A percentile compares a stretch with the other conserved stretches of the same genome.
These are phyloP conservation scores for Takifugu ocellatus DNA, from an alignment of 2,797 vertebrate species.

Conservation along the genomic window DNA sequence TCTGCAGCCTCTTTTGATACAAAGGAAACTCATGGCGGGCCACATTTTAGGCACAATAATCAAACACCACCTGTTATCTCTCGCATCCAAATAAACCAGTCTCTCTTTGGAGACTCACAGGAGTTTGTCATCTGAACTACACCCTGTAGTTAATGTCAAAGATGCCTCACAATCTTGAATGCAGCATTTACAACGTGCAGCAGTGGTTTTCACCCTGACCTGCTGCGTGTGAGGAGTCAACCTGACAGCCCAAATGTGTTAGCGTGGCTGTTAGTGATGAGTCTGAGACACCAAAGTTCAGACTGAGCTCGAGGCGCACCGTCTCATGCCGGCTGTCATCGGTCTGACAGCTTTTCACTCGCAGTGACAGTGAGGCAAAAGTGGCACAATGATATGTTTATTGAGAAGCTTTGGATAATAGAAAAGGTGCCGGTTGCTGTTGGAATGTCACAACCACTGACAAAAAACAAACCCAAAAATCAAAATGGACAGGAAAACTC, in stretches of 20 bases:
- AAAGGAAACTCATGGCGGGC: no score
- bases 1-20: no score
- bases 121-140: no score
- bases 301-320: slow-evolving; percentile 37
- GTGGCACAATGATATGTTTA: slow-evolving; percentile 80
- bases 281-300: slow-evolving; percentile 57
- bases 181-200: no score
- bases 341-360: slow-evolving; percentile 43
- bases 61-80: no score
- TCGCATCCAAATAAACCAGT: no score
- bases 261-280: slow-evolving; percentile 21
- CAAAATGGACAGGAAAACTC: slow-evolving; percentile 56
- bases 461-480: slow-evolving; percentile 15
- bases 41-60: no score
- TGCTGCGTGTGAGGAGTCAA: background rate
- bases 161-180: no score
- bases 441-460: slow-evolving; percentile 71
- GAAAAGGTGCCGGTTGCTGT: slow-evolving; percentile 72
- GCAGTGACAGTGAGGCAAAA: slow-evolving; percentile 30
- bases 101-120: no score
- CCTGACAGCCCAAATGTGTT: background rate
- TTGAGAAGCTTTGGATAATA: slow-evolving; percentile 77
- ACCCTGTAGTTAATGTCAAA: no score
- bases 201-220: no score
- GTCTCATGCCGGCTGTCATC: slow-evolving; percentile 43